Conservation (phyloP, 2,888 invertebrate species). For the Hipparchia semele region DNA sequence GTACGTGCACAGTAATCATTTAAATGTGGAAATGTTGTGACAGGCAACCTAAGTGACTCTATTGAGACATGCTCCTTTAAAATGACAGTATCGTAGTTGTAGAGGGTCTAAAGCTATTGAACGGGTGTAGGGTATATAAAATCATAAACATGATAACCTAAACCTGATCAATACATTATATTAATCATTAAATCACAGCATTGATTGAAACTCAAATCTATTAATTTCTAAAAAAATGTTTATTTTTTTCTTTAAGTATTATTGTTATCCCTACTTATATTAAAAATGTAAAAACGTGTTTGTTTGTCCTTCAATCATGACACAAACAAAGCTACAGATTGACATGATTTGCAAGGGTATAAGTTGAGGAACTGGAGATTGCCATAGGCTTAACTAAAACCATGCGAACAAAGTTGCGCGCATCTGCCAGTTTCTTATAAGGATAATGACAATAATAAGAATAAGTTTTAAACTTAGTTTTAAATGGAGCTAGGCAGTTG, state of each 20-base stretch:
- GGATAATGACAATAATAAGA: too few relatives aligned
- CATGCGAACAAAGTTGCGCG: too few relatives aligned
- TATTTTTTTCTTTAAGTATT: background rate
- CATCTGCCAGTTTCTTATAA: too few relatives aligned
- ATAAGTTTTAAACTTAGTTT: too few relatives aligned
- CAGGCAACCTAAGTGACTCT: conserved; percentile 13
- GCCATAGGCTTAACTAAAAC: too few relatives aligned
- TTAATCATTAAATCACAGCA: background rate
- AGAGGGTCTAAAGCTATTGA: background rate
- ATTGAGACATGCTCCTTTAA: conserved; percentile 19
- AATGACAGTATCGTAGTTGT: conserved; percentile 1
- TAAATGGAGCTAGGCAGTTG: too few relatives aligned
- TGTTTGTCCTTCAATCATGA: too few relatives aligned
- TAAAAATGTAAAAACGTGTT: too few relatives aligned
- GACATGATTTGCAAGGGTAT: too few relatives aligned
- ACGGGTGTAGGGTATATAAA: background rate
- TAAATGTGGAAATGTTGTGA: conserved; percentile 30
- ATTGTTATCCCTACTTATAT: too few relatives aligned
- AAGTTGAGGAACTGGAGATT: too few relatives aligned
- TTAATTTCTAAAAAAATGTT: background rate
- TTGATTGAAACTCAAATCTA: background rate
- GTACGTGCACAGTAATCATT: conserved; percentile 22
- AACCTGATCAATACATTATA: background rate
- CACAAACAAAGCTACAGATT: too few relatives aligned
- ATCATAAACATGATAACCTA: background rate